Base-by-base conservation (phyloP, 2,888 invertebrate genomes). In the Drosophila nr. medialis region DNA sequence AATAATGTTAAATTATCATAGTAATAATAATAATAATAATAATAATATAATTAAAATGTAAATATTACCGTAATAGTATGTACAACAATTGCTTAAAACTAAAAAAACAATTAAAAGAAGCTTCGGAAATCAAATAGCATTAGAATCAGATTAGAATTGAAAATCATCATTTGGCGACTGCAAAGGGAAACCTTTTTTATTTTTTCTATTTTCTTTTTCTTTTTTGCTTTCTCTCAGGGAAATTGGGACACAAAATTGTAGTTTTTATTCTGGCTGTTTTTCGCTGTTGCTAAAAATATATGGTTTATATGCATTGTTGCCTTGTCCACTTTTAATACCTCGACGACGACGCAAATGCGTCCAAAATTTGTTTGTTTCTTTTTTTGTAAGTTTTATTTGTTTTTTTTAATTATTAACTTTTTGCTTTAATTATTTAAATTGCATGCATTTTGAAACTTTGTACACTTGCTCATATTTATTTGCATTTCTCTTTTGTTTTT, bases 361-460 rank as follows among this genome's bases (percentile, higher is more conserved):
- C 34, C 42, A n/a, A 64, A 58, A 38, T 36, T 49, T 40, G n/a
- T 32, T 54, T 62, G n/a, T 56, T 40, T 62, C 32, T 38, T 34
- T 66, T 53, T 58, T 50, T 40, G n/a, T 50, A 65, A 55, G 54
- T 75, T 76, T 74, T 64, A 65, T 80, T 64, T 50, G 75, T 76
- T 73, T 62, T 55, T 62, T 73, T 80, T 67, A 86, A 85, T 84
- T 82, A 88, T 89, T 89, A 90, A 88, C 81, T 90, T 90, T 80
- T 87, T 78, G 83, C 45, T 83, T 89, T 87, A 81, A 81, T 77
- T 79, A 76, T 80, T 82, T 86, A 83, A 90, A 88, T 91, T 91
- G 86, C 91, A 90, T 91, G 91, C 89, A 90, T 85, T 77, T 80
- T 82, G 55, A 81, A 86, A 75, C 86, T 86, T 86, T 86, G 90